Evolutionary conservation across 2,113 vertebrate species (phyloP), one percentile per base, ranked within the genome.

Genomic region (Brachionichthys hirsutus): DNA sequence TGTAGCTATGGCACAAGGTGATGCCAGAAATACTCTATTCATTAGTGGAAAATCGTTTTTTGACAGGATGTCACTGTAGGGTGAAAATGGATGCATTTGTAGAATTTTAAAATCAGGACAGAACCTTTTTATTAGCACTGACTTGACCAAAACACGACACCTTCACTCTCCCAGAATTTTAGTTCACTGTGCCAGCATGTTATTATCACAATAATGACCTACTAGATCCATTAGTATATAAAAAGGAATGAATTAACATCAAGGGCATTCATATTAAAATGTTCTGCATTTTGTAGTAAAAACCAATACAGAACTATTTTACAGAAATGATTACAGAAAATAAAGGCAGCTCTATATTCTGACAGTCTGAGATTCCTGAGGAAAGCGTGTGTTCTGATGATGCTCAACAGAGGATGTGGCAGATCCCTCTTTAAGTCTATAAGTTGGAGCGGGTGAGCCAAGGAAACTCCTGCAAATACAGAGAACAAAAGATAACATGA

Each of bases 371-470:
- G 20, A 34, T 57, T 59, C 6, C 36, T 7, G 24, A 41, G 41
- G 36, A 52, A 60, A 67, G 44, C n/a, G 0, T 45, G 38, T 61
- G 38, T 43, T 47, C 8, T 57, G 67, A 47, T 51, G 12, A 50
- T 10, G n/a, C 35, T 42, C 49, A 53, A 67, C 3, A 4, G 24
- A 42, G 24, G 12, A 74, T 22, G 16, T 51, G 12, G n/a, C 2
- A 22, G 22, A 36, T 43, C 35, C 63, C 11, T 63, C 40, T 47
- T 68, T 22, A 10, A 9, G 48, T 56, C 73, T 91, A 99, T 56
- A 99, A 82, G 70, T 94, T 95, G 60, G 97, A 95, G 62, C 90
- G 93, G 5, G 95, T 99, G 77, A 99, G 92, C 97, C 97, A 99
- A 7, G 92, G 94, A 85, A 99, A 99, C 34, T 98, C 97, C 97